Evolutionary conservation across 2,113 vertebrate genomes (phyloP).

Genomic region (Plotosus lineatus): DNA sequence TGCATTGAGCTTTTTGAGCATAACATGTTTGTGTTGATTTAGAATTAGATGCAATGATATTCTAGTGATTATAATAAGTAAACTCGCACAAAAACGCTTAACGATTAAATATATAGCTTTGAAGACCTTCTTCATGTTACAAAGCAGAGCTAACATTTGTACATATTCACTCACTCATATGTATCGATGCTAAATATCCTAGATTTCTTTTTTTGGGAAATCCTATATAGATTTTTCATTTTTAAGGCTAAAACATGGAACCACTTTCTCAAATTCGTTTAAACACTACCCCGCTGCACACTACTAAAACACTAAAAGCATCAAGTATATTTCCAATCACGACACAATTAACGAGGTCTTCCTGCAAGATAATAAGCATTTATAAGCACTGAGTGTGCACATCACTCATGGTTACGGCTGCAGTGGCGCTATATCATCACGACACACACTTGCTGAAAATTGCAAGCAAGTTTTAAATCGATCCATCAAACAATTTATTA

Average conservation of each 20-base stretch:
- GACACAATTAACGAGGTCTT: neutral
- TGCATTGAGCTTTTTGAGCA: neutral
- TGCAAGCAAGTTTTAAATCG: neutral
- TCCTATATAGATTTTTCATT: too few relatives aligned
- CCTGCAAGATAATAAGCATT: neutral
- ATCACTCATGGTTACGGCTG: neutral
- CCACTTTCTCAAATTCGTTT: neutral
- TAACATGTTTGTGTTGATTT: neutral
- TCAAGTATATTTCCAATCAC: neutral
- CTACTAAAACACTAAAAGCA: neutral
- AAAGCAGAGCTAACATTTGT: too few relatives aligned
- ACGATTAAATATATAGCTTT: too few relatives aligned
- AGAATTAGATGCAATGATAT: neutral
- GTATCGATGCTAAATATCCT: too few relatives aligned
- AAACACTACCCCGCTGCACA: neutral
- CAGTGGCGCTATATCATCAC: constrained; percentile 6
- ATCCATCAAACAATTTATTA: neutral
- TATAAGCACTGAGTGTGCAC: neutral
- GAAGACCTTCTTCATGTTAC: too few relatives aligned
- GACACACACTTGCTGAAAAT: neutral
- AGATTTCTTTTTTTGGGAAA: too few relatives aligned
- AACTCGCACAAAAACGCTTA: neutral
- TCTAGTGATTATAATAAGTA: neutral
- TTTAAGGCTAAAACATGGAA: too few relatives aligned
- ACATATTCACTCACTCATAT: too few relatives aligned